A percentile compares a stretch with the other conserved stretches of the same genome.
Evolutionary conservation across 2,113 vertebrate species (phyloP).

Genomic region (Peromyscus californicus): DNA sequence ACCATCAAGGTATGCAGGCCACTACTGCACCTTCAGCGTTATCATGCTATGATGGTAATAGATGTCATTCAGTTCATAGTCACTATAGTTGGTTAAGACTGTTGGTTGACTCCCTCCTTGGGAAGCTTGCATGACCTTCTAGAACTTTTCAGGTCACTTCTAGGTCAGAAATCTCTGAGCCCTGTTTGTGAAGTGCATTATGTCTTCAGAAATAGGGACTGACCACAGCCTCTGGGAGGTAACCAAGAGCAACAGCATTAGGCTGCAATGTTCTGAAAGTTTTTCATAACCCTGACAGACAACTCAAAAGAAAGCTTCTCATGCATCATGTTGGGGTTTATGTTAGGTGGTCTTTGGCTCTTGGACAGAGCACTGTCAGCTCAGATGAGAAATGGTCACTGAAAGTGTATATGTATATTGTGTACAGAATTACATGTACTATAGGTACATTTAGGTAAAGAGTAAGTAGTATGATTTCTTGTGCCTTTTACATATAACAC

Average conservation of each 20-base stretch:
- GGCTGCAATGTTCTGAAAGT: neutral
- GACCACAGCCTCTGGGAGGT: neutral
- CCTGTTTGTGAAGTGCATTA: neutral
- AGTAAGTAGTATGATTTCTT: neutral
- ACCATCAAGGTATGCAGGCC: neutral
- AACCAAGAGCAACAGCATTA: neutral
- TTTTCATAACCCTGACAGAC: neutral
- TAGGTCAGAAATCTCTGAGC: neutral
- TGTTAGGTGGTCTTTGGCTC: neutral
- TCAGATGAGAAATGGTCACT: neutral
- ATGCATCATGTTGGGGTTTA: neutral
- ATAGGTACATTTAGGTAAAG: neutral
- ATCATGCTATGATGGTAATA: neutral
- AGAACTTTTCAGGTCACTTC: neutral
- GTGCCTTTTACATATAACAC: too few relatives aligned
- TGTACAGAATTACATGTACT: neutral
- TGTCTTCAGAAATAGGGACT: neutral
- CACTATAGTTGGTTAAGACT: neutral
- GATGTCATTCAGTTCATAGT: neutral
- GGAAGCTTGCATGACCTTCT: neutral
- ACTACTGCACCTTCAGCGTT: neutral
- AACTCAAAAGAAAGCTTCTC: neutral
- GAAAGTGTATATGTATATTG: neutral
- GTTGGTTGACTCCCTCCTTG: neutral
- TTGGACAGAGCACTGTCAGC: neutral